Conservation (phyloP, 1,140 invertebrate genomes). For the Trinorchestia longiramus region DNA sequence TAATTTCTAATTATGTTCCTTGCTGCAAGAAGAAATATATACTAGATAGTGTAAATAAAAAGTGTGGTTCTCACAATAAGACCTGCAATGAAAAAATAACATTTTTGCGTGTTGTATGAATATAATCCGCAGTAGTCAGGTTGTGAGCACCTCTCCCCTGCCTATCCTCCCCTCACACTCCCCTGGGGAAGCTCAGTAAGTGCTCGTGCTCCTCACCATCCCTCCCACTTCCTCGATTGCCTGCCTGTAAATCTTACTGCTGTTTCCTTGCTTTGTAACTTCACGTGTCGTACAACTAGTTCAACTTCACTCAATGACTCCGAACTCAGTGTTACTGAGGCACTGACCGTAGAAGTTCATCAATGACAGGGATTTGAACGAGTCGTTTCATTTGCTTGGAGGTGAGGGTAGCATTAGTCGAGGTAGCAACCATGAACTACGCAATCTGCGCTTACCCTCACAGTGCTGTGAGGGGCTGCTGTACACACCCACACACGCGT, state of each 20-base stretch:
- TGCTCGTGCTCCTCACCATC: not conserved
- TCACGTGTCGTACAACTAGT: not conserved
- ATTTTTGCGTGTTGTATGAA: not conserved
- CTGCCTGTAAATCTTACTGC: not conserved
- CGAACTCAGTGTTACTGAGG: not conserved
- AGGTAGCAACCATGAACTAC: too few relatives aligned
- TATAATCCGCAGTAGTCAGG: not conserved
- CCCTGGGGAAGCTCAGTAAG: not conserved
- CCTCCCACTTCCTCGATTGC: not conserved
- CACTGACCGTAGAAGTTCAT: not conserved
- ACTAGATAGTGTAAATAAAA: too few relatives aligned
- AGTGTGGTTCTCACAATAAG: too few relatives aligned
- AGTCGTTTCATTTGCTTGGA: too few relatives aligned
- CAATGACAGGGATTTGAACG: too few relatives aligned
- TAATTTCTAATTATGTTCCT: too few relatives aligned
- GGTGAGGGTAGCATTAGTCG: too few relatives aligned
- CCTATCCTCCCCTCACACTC: not conserved
- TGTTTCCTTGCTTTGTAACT: not conserved
- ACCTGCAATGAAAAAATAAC: not conserved
- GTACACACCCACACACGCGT: too few relatives aligned
- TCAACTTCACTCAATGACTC: not conserved
- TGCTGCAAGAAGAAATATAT: too few relatives aligned
- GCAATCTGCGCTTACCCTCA: too few relatives aligned
- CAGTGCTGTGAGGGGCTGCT: too few relatives aligned
- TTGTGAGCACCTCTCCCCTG: not conserved